Conservation (phyloP, 2,888 invertebrate species). For the Xestia rhomboidea region DNA sequence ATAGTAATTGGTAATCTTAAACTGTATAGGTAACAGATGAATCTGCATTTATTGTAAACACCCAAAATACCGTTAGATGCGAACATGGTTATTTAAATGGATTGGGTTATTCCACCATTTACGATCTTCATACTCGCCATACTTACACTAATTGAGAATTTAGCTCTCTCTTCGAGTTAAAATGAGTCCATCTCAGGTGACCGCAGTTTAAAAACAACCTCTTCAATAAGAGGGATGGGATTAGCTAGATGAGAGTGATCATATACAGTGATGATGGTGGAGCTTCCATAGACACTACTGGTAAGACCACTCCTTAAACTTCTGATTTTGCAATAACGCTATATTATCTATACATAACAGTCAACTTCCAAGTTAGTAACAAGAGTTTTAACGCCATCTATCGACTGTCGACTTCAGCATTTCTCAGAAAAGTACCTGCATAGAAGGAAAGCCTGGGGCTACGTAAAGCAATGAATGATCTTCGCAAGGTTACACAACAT, state of each 20-base stretch:
- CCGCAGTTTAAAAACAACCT: not conserved
- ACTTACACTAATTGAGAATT: not conserved
- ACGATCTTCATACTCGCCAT: too few species aligned
- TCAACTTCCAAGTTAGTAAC: not conserved
- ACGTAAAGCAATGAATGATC: not conserved
- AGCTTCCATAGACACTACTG: not conserved
- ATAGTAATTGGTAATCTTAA: conserved; percentile 28
- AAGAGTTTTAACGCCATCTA: conserved; percentile 41
- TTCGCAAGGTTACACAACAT: not conserved
- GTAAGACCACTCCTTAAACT: not conserved
- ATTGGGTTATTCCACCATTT: not conserved
- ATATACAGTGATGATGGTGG: too few species aligned
- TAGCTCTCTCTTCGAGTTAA: not conserved
- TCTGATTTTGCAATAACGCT: not conserved
- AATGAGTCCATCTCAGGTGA: too few species aligned
- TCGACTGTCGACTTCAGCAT: not conserved
- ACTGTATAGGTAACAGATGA: conserved; percentile 3
- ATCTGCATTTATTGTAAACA: conserved; percentile 2
- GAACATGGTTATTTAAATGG: not conserved
- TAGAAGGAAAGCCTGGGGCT: too few species aligned
- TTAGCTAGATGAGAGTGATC: not conserved
- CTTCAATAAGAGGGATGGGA: not conserved
- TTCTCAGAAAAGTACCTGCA: not conserved
- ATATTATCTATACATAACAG: not conserved
- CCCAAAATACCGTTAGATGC: not conserved